phyloP scores from a whole-genome alignment of 2,113 vertebrate species.

The Conger conger region DNA sequence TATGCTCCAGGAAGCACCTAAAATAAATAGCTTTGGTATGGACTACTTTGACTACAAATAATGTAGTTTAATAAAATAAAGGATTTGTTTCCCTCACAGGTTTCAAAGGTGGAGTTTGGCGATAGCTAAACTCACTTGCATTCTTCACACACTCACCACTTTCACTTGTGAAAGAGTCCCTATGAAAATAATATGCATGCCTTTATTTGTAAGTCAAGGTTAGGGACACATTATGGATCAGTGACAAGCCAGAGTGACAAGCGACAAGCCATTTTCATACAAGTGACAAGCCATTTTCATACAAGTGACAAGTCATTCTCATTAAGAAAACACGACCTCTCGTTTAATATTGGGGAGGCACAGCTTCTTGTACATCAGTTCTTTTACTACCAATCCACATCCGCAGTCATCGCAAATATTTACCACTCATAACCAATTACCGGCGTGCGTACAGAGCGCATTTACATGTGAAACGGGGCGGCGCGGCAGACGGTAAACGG shows the following conservation, averaged over 20 bases:
- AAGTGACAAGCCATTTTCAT: background rate
- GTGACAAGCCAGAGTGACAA: background rate
- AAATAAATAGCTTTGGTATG: background rate
- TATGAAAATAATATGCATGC: background rate
- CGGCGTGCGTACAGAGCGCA: background rate
- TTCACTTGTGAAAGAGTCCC: background rate
- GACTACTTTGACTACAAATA: no score
- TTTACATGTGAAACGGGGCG: conserved; percentile 27
- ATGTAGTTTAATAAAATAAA: no score
- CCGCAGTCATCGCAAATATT: conserved; percentile 36
- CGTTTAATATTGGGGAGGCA: background rate
- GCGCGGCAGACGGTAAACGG: conserved; percentile 28
- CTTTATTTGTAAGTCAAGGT: background rate
- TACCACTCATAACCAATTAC: conserved; percentile 11
- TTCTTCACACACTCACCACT: background rate
- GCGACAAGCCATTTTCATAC: background rate
- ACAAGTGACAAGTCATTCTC: background rate
- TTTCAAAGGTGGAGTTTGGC: no score
- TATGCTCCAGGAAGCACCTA: background rate
- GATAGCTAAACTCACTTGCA: background rate
- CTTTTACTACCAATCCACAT: conserved; percentile 18
- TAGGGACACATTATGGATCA: no score
- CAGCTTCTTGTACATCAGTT: background rate
- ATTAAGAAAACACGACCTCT: background rate
- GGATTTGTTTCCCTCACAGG: no score